phyloP scores from a whole-genome alignment of 2,888 invertebrate species.

The Cerceris rybyensis region DNA sequence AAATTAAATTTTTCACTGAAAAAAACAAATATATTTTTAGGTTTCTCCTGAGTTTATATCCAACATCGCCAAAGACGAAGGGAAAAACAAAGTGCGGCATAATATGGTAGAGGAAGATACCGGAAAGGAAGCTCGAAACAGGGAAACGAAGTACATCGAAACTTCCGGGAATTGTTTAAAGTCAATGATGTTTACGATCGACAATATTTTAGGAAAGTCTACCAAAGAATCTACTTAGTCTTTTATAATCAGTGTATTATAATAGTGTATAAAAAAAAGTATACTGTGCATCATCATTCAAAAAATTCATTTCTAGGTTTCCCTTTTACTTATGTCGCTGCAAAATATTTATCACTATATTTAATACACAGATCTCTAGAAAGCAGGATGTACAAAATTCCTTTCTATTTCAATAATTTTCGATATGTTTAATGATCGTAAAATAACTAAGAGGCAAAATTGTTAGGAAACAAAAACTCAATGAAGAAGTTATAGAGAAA shows the following conservation, averaged over 20 bases:
- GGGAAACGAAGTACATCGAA: constrained; percentile 27
- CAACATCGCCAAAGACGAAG: constrained; percentile 16
- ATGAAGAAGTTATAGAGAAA: no score
- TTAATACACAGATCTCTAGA: no score
- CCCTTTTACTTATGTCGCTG: neutral
- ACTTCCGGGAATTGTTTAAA: constrained; percentile 57
- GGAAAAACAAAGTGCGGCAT: neutral
- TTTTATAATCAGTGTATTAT: neutral
- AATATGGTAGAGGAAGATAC: constrained; percentile 3
- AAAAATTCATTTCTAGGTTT: neutral
- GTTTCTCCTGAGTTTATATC: constrained; percentile 33
- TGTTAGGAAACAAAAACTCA: no score
- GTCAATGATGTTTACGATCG: constrained; percentile 74
- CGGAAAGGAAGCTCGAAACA: neutral
- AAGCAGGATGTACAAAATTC: no score
- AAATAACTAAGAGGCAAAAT: no score
- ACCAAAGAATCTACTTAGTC: constrained; percentile 33
- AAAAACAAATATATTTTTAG: constrained; percentile 26
- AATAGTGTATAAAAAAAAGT: neutral
- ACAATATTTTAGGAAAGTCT: constrained; percentile 72
- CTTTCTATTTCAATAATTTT: no score
- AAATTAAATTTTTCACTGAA: no score
- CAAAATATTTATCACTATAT: no score
- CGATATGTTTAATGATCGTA: no score
- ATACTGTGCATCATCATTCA: no score